phyloP scores from a whole-genome alignment of 2,888 invertebrate species.

The Galeopsomyia nigrocyanea region DNA sequence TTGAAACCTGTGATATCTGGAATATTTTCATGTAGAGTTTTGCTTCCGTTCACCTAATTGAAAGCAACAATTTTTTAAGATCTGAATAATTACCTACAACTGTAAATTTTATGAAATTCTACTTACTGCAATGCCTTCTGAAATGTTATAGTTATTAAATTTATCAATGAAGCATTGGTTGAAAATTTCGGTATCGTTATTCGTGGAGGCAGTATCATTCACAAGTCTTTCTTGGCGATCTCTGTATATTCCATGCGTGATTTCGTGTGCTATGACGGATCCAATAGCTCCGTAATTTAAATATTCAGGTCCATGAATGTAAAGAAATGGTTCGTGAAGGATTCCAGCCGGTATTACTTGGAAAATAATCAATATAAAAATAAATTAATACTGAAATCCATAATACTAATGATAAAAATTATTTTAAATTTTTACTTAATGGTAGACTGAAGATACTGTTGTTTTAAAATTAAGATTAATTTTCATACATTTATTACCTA shows the following conservation, averaged over 20 bases:
- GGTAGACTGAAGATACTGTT: too few species aligned
- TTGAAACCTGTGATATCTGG: conserved; percentile 94
- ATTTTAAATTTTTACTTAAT: too few species aligned
- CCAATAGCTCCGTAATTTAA: conserved; percentile 94
- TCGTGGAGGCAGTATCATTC: conserved; percentile 96
- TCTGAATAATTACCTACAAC: too few species aligned
- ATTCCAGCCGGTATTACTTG: not conserved
- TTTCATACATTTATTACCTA: conserved; percentile 6
- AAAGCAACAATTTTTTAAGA: not conserved
- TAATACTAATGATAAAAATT: too few species aligned
- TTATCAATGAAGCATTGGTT: conserved; percentile 93
- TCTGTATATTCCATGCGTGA: conserved; percentile 91
- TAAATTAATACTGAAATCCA: too few species aligned
- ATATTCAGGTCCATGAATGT: conserved; percentile 87
- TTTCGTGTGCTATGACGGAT: conserved; percentile 92
- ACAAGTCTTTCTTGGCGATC: conserved; percentile 91
- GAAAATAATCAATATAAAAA: too few species aligned
- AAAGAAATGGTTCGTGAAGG: conserved; percentile 77
- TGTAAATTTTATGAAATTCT: not conserved
- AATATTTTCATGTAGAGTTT: conserved; percentile 93
- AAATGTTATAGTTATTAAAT: conserved; percentile 82
- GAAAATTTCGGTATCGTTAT: conserved; percentile 84
- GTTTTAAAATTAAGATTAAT: too few species aligned
- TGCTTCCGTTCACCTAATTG: conserved; percentile 85
- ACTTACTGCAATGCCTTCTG: not conserved